phyloP scores from a whole-genome alignment of 2,113 vertebrate genomes.

The Antennarius striatus region DNA sequence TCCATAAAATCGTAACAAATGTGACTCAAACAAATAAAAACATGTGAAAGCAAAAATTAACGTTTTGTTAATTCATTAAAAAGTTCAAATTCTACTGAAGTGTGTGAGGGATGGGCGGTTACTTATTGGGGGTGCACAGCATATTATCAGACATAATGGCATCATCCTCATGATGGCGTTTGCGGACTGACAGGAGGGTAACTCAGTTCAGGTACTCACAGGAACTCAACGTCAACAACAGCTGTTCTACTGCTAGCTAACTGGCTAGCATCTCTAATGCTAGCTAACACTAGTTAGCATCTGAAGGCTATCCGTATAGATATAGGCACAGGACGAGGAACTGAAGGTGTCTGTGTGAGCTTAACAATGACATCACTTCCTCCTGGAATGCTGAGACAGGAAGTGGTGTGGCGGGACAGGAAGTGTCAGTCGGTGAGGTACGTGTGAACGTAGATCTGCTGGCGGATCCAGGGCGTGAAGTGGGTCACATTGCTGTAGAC shows the following conservation, averaged over 20 bases:
- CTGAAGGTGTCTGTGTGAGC: slow-evolving; percentile 10
- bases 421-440: slow-evolving; percentile 78
- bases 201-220: no score
- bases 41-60: not conserved
- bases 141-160: no score
- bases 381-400: slow-evolving; percentile 40
- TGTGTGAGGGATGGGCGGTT: no score
- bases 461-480: slow-evolving; percentile 90
- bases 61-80: no score
- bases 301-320: slow-evolving; percentile 37
- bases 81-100: no score
- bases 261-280: slow-evolving; percentile 18
- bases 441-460: slow-evolving; percentile 90
- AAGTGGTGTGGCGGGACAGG: not conserved
- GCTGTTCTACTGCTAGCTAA: slow-evolving; percentile 3
- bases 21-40: not conserved
- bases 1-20: not conserved
- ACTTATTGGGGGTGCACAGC: no score
- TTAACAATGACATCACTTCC: slow-evolving; percentile 50
- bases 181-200: not conserved
- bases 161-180: no score
- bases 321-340: slow-evolving; percentile 43
- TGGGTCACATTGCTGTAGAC: slow-evolving; percentile 94
- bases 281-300: slow-evolving; percentile 13
- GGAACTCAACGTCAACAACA: no score